phyloP scores from a whole-genome alignment of 2,888 invertebrate genomes.

The Nycteola revayana region DNA sequence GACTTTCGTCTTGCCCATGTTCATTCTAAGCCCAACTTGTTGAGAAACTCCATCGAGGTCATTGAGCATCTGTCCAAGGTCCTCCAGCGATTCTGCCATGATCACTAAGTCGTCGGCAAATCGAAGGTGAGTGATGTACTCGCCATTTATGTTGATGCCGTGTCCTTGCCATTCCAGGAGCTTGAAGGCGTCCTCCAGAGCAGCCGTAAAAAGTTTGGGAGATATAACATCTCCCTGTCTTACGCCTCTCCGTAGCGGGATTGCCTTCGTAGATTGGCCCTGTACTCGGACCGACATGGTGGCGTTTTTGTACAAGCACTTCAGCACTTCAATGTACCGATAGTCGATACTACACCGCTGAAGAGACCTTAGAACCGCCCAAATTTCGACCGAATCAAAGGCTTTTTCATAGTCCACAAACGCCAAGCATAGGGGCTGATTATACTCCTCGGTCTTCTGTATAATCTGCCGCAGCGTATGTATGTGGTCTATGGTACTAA shows the following conservation, averaged over 20 bases:
- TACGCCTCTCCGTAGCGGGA: neutral
- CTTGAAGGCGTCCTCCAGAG: neutral
- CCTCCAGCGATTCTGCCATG: neutral
- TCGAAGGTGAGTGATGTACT: neutral
- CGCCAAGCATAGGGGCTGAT: neutral
- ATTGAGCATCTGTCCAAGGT: neutral
- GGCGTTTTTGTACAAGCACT: conserved; percentile 1
- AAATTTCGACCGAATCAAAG: conserved; percentile 1
- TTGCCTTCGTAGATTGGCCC: neutral
- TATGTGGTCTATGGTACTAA: conserved; percentile 1
- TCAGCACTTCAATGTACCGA: conserved; percentile 3
- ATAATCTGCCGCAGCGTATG: conserved; percentile 2
- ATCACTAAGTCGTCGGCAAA: conserved; percentile 1
- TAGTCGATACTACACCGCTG: conserved; percentile 1
- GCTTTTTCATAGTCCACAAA: conserved; percentile 2
- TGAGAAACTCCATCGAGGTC: neutral
- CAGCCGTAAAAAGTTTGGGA: neutral
- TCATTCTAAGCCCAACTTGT: neutral
- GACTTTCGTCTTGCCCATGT: neutral
- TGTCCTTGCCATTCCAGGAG: neutral
- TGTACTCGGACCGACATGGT: neutral
- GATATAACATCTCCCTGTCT: conserved; percentile 2
- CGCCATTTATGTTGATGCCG: neutral
- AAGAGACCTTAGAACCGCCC: conserved; percentile 2
- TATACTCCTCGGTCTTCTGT: conserved; percentile 1